Percentiles rank a stretch among this genome's conserved stretches.
phyloP scores from a whole-genome alignment of 2,888 invertebrate species.

The Eucriotettix oculatus region DNA sequence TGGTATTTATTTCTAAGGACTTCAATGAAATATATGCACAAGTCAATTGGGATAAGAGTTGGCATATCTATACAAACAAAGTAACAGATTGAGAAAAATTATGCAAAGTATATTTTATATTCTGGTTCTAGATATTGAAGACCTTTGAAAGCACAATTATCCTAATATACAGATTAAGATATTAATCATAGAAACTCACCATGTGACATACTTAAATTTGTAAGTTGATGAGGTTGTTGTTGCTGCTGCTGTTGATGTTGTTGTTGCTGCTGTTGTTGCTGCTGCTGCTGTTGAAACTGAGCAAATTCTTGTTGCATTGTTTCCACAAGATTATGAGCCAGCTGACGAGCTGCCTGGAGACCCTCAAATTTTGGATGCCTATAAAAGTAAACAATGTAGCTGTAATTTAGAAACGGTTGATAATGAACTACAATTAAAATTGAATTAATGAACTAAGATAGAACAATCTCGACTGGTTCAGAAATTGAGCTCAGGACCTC shows the following conservation, averaged over 20 bases:
- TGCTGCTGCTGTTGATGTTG: constrained; percentile 26
- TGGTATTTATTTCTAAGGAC: too few species aligned
- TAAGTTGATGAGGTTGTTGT: constrained; percentile 23
- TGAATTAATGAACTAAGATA: background rate
- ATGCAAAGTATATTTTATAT: too few species aligned
- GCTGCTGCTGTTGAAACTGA: constrained; percentile 28
- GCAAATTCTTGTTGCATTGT: constrained; percentile 44
- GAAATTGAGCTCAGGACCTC: too few species aligned
- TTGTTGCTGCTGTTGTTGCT: constrained; percentile 28
- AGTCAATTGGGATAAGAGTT: too few species aligned
- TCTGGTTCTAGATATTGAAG: too few species aligned
- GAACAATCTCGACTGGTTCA: too few species aligned
- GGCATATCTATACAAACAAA: too few species aligned
- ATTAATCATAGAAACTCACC: constrained; percentile 2
- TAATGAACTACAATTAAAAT: background rate
- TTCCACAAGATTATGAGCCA: constrained; percentile 62
- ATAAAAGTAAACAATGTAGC: constrained; percentile 11
- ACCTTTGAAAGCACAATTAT: too few species aligned
- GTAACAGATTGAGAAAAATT: too few species aligned
- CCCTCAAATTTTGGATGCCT: constrained; percentile 53
- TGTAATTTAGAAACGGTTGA: background rate
- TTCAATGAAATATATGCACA: too few species aligned
- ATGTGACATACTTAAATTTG: constrained; percentile 8
- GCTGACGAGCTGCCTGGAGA: constrained; percentile 48
- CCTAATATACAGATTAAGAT: too few species aligned